Conservation (phyloP, 2,888 invertebrate species). For the Pyrrhia umbra region DNA sequence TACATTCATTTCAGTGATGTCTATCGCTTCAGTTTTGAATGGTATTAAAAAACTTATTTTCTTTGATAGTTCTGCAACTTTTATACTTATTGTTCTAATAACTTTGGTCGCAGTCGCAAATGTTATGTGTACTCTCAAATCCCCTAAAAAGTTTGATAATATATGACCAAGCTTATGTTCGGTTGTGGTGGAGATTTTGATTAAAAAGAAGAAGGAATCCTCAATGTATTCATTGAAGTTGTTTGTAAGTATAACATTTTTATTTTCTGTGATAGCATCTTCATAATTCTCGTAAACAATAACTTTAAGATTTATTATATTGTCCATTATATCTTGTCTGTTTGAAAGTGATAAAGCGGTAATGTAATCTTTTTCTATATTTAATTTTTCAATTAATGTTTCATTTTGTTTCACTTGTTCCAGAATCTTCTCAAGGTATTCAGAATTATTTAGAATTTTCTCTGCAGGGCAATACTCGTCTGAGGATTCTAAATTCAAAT, state of each 20-base stretch:
- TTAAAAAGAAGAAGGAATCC: conserved; percentile 69
- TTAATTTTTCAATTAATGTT: conserved; percentile 68
- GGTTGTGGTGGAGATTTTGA: conserved; percentile 67
- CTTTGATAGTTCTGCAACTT: conserved; percentile 70
- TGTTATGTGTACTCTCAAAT: conserved; percentile 75
- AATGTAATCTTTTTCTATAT: conserved; percentile 75
- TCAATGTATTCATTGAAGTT: conserved; percentile 73
- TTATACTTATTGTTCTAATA: conserved; percentile 75
- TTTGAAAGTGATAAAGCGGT: conserved; percentile 79
- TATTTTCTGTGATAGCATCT: conserved; percentile 70
- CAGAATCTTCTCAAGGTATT: conserved; percentile 74
- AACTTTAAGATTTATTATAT: conserved; percentile 67
- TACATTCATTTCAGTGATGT: conserved; percentile 67
- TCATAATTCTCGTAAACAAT: conserved; percentile 76
- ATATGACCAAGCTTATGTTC: conserved; percentile 68
- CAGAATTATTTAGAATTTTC: conserved; percentile 72
- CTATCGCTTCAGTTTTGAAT: conserved; percentile 53
- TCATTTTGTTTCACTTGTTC: conserved; percentile 74
- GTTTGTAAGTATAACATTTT: conserved; percentile 72
- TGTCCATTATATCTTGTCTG: conserved; percentile 78
- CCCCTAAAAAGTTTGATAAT: conserved; percentile 49
- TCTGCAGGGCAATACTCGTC: conserved; percentile 73
- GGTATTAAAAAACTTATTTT: conserved; percentile 74
- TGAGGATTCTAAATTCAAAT: conserved; percentile 57
- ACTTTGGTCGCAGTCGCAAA: conserved; percentile 66